Conservation (phyloP, 2,113 vertebrate genomes). For the Campylorhamphus procurvoides region DNA sequence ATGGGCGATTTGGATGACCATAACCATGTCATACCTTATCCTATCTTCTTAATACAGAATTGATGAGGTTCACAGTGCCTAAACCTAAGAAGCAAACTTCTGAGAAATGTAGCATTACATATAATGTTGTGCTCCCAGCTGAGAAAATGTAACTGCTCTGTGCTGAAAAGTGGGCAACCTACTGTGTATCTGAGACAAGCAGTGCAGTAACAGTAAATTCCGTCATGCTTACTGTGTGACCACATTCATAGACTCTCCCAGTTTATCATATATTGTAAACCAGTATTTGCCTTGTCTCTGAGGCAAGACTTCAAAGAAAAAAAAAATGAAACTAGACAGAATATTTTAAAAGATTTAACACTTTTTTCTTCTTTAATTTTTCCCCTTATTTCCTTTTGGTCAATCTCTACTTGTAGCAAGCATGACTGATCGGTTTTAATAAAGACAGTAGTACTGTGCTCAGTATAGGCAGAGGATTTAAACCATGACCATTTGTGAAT, state of each 20-base stretch:
- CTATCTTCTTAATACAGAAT: neutral
- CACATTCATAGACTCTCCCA: neutral
- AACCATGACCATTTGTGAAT: neutral
- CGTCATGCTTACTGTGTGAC: neutral
- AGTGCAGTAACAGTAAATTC: neutral
- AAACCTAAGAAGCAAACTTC: neutral
- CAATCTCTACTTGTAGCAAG: neutral
- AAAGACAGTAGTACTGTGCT: neutral
- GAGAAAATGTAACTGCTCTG: neutral
- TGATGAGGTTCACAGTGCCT: neutral
- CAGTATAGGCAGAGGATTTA: slow-evolving; percentile 22
- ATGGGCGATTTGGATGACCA: neutral
- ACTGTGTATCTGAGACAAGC: neutral
- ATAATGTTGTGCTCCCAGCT: neutral
- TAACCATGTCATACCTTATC: neutral
- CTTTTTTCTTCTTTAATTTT: neutral
- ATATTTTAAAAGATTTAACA: neutral
- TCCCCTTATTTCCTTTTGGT: neutral
- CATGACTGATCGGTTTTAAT: slow-evolving; percentile 23
- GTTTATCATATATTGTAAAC: neutral
- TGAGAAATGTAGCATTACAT: neutral
- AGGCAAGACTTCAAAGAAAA: neutral
- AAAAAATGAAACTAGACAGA: neutral
- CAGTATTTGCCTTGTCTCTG: neutral
- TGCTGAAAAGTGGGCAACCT: neutral